phyloP scores from a whole-genome alignment of 2,797 vertebrate genomes.

The Gymnoscopelus braueri region DNA sequence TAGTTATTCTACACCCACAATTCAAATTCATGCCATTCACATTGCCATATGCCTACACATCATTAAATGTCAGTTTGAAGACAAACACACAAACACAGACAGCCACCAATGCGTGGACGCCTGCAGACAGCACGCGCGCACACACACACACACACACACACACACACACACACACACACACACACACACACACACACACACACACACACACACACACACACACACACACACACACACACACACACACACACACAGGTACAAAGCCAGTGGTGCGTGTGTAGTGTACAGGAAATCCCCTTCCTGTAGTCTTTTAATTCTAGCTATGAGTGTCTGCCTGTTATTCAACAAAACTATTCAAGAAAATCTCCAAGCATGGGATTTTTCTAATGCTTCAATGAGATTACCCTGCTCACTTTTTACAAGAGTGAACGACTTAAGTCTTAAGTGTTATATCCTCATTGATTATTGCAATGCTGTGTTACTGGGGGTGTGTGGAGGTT shows the following conservation, averaged over 20 bases:
- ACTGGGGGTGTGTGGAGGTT: too few relatives aligned
- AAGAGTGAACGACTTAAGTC: not conserved
- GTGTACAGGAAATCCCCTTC: conserved; percentile 69
- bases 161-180: conserved; percentile 14
- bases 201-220: conserved; percentile 26
- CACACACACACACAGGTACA: conserved; percentile 24
- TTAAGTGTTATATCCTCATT: too few relatives aligned
- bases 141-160: not conserved
- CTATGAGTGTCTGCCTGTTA: conserved; percentile 60
- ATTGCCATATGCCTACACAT: conserved; percentile 5
- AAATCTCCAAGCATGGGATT: conserved; percentile 48
- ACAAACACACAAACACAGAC: not conserved
- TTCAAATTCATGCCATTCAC: conserved; percentile 17
- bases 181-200: conserved; percentile 37
- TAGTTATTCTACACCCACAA: conserved; percentile 29
- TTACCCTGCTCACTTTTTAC: not conserved
- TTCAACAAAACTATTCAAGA: conserved; percentile 38
- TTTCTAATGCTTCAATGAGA: conserved; percentile 34
- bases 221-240: conserved; percentile 1
- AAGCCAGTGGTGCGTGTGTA: conserved; percentile 41
- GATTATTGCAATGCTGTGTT: too few relatives aligned
- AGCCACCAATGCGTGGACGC: conserved; percentile 22
- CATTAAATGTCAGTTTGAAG: conserved; percentile 54
- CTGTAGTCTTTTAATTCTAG: conserved; percentile 32
- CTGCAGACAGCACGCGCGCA: conserved; percentile 22